These are phyloP conservation scores for Ciconia maguari DNA, from an alignment of 2,113 vertebrate species.

Conservation along the genomic window DNA sequence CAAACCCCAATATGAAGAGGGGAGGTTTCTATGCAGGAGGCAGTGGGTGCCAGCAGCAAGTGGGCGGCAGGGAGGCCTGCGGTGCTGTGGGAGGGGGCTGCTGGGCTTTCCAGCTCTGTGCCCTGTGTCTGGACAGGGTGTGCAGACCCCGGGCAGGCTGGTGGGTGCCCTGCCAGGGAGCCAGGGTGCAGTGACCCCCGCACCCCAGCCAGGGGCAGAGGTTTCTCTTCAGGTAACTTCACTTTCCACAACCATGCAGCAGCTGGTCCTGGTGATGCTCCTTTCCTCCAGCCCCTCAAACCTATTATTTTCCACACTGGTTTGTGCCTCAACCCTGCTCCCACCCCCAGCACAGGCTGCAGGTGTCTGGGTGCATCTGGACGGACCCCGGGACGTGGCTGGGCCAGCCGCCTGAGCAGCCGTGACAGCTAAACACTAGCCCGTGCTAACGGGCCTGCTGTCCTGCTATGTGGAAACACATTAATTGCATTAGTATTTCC, in stretches of 20 bases:
- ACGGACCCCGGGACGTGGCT: not conserved
- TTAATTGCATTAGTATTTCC: constrained; percentile 45
- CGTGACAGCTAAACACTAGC: not conserved
- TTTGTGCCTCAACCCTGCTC: not conserved
- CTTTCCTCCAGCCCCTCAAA: not conserved
- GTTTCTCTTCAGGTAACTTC: not conserved
- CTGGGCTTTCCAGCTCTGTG: not conserved
- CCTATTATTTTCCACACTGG: not conserved
- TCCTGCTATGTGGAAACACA: not conserved
- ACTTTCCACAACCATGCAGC: not conserved
- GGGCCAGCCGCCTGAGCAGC: not conserved
- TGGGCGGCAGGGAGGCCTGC: not conserved
- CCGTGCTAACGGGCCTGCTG: not conserved
- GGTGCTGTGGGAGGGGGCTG: not conserved
- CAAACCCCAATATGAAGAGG: not conserved
- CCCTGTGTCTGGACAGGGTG: rapidly evolving
- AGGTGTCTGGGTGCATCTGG: not conserved
- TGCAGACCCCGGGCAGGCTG: not conserved
- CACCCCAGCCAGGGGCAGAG: not conserved
- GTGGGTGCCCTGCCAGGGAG: not conserved
- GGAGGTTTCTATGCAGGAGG: not conserved
- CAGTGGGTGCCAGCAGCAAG: not conserved
- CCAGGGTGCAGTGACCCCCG: not conserved
- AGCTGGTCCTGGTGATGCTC: not conserved
- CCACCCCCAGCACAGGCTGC: not conserved